Percentiles rank a stretch among this genome's conserved stretches.
These are phyloP conservation scores for Drosophila bocki DNA, from an alignment of 1,140 invertebrate genomes.

Conservation along the genomic window DNA sequence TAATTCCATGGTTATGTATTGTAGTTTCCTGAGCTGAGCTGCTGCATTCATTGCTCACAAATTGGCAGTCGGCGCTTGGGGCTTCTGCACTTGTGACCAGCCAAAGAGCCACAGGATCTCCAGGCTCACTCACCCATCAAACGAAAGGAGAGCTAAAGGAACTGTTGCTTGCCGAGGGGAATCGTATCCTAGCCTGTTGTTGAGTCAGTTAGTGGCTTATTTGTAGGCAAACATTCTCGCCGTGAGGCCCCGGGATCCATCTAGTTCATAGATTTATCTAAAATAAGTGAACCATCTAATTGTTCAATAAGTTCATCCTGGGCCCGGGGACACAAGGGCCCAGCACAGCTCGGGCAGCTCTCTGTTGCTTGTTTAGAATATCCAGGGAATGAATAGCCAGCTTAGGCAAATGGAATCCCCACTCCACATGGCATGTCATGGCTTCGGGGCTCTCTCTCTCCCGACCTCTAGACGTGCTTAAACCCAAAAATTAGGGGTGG, in stretches of 20 bases:
- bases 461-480: constrained; percentile 59
- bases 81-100: constrained; percentile 47
- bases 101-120: constrained; percentile 24
- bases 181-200: constrained; percentile 16
- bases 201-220: constrained; percentile 57
- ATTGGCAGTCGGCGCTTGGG: constrained; percentile 63
- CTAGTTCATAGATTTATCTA: constrained; percentile 62
- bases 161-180: constrained; percentile 44
- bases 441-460: constrained; percentile 17
- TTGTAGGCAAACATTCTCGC: constrained; percentile 45
- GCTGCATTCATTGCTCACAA: constrained; percentile 77
- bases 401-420: constrained; percentile 73
- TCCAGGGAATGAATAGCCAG: constrained; percentile 79
- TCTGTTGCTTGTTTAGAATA: constrained; percentile 81
- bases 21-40: constrained; percentile 64
- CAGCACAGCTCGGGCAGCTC: constrained; percentile 29
- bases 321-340: constrained; percentile 39
- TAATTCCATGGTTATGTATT: constrained; percentile 81
- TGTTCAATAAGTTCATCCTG: constrained; percentile 69
- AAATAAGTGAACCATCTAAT: constrained; percentile 77
- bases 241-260: constrained; percentile 42
- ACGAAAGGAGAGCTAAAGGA: constrained; percentile 10
- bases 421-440: constrained; percentile 20
- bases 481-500: constrained; percentile 78
- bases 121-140: constrained; percentile 7